A percentile compares a stretch with the other conserved stretches of the same genome.
Conservation (phyloP, 2,888 invertebrate species). For the Ectemnius cavifrons region DNA sequence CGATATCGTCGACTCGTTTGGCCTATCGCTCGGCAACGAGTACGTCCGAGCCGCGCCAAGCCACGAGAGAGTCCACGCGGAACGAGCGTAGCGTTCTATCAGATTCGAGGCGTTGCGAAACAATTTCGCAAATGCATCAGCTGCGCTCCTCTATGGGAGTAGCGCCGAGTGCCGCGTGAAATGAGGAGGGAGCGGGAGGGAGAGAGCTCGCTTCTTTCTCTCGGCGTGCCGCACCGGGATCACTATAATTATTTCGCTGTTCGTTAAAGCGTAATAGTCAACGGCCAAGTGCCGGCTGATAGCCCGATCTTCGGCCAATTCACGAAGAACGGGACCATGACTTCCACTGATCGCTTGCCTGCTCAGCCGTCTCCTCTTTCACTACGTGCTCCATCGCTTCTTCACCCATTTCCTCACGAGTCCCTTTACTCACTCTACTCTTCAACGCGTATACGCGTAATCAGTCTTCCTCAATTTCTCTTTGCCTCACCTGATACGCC, state of each 20-base stretch:
- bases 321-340: slow-evolving; percentile 26
- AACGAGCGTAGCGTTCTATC: slow-evolving; percentile 49
- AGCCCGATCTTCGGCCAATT: slow-evolving; percentile 41
- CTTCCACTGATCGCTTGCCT: slow-evolving; percentile 1
- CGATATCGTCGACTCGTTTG: slow-evolving; percentile 32
- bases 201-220: slow-evolving; percentile 1
- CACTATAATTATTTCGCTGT: slow-evolving; percentile 63
- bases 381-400: neutral
- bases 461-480: slow-evolving; percentile 10
- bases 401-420: slow-evolving; percentile 1
- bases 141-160: slow-evolving; percentile 16
- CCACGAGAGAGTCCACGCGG: slow-evolving; percentile 20
- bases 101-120: slow-evolving; percentile 61
- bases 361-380: neutral
- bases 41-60: slow-evolving; percentile 7
- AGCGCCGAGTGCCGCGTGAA: neutral
- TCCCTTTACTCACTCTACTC: neutral
- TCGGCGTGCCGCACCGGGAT: slow-evolving; percentile 37
- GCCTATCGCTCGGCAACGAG: slow-evolving; percentile 39
- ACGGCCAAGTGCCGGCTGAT: slow-evolving; percentile 25
- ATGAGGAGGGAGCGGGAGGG: neutral
- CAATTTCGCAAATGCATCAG: slow-evolving; percentile 63
- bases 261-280: slow-evolving; percentile 62
- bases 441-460: slow-evolving; percentile 21
- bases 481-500: slow-evolving; percentile 29